Base-by-base conservation (phyloP, 2,113 vertebrate species). In the Dunckerocampus dactyliophorus region DNA sequence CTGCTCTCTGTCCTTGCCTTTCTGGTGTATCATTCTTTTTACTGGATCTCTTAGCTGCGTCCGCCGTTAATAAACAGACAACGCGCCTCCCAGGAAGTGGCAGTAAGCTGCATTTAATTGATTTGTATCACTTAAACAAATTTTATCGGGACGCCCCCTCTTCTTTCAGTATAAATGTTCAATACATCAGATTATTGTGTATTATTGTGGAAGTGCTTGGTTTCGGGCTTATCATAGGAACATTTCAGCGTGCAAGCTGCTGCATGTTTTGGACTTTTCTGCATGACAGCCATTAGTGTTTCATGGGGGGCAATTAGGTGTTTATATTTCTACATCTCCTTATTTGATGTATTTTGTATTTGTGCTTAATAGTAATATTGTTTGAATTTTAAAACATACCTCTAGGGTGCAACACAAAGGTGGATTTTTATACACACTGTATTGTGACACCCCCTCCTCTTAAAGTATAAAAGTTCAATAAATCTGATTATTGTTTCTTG, bases 301-400 rank as follows among this genome's bases (percentile, higher is more conserved):
- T 85, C 78, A 79, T 84, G 80, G 77, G 72, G 71, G 69, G 67
- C 84, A 91, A 90, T 90, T 87, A 89, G 88, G 79, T 84, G 88
- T 90, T 84, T 88, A 87, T 84, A 87, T 90, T 88, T 87, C 85
- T 85, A 80, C 85, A 87, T 88, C 88, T 87, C 74, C 59, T 84
- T 87, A 90, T 88, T 87, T 72, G 81, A 89, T 89, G 87, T 85
- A 87, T 89, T 88, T 88, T 86, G 86, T 80, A 87, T 83, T n/a
- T 88, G 83, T 90, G 80, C 89, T 87, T 85, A 86, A 88, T 88
- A 87, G 89, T 90, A 90, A 88, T 86, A 88, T 77, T 88, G 88
- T 88, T 87, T 90, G 87, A 85, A 89, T 90, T 91, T 90, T 88
- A 87, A 91, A 91, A 87, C 80, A 84, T 88, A 89, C 88, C 89